These are phyloP conservation scores for Eulemur rufifrons DNA, from an alignment of 2,113 vertebrate species.

Conservation along the genomic window DNA sequence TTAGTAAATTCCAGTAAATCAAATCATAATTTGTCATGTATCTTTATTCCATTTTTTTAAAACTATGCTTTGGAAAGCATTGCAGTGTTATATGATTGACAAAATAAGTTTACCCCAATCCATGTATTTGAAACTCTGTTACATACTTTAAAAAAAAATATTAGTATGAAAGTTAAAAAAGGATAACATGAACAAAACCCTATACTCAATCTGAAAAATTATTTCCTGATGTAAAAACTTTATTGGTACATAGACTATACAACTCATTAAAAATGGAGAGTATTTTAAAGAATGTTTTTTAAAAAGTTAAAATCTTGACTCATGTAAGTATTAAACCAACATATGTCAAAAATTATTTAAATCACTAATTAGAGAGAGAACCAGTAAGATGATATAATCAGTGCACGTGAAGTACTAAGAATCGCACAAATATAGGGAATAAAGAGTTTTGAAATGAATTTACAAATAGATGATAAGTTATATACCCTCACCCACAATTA, in stretches of 20 bases:
- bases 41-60: neutral
- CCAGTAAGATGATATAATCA: neutral
- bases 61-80: neutral
- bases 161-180: neutral
- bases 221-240: neutral
- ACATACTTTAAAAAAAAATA: neutral
- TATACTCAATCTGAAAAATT: neutral
- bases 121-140: neutral
- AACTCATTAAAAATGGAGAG: neutral
- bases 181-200: neutral
- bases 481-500: neutral
- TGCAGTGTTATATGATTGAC: neutral
- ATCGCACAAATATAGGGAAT: neutral
- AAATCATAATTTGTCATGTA: neutral
- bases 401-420: neutral
- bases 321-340: neutral
- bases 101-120: neutral
- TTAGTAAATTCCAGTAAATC: neutral
- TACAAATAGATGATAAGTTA: neutral
- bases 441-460: slow-evolving; percentile 8
- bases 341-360: neutral
- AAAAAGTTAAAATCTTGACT: neutral
- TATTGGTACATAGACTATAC: neutral
- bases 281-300: neutral
- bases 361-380: neutral